These are phyloP conservation scores for Phodopus roborovskii DNA, from an alignment of 2,113 vertebrate species.

Conservation along the genomic window DNA sequence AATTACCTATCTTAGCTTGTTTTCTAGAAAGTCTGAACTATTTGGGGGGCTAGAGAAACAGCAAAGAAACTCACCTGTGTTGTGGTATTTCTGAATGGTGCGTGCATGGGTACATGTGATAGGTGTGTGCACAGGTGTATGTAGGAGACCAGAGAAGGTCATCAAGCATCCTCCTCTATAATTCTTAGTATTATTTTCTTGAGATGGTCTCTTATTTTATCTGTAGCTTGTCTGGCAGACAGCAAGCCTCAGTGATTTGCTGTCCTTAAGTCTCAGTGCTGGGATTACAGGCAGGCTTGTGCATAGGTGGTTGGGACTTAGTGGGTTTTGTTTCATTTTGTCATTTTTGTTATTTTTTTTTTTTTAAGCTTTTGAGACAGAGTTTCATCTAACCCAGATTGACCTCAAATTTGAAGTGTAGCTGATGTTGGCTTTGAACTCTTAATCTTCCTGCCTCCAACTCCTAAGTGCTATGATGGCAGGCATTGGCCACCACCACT, in stretches of 20 bases:
- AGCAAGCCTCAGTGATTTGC: neutral
- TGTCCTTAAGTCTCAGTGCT: neutral
- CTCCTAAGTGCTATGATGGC: neutral
- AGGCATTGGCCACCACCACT: neutral
- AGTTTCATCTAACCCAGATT: neutral
- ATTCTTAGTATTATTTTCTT: neutral
- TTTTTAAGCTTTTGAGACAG: neutral
- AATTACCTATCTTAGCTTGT: neutral
- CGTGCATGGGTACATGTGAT: fast-evolving
- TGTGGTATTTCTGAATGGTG: neutral
- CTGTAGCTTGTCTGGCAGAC: neutral
- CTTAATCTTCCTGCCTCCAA: neutral
- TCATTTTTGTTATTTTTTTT: neutral
- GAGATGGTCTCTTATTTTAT: neutral
- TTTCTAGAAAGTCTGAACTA: neutral
- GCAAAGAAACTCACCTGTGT: neutral
- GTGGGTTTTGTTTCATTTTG: neutral
- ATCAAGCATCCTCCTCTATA: neutral
- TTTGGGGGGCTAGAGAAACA: neutral
- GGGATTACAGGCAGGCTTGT: neutral
- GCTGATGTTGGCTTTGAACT: neutral
- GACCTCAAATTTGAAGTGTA: neutral
- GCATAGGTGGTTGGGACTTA: too few relatives aligned
- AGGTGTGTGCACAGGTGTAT: neutral
- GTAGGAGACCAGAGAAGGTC: neutral